Evolutionary conservation across 2,888 invertebrate species (phyloP), one percentile per base, ranked within the genome.

Genomic region (Serrognathus titanus): DNA sequence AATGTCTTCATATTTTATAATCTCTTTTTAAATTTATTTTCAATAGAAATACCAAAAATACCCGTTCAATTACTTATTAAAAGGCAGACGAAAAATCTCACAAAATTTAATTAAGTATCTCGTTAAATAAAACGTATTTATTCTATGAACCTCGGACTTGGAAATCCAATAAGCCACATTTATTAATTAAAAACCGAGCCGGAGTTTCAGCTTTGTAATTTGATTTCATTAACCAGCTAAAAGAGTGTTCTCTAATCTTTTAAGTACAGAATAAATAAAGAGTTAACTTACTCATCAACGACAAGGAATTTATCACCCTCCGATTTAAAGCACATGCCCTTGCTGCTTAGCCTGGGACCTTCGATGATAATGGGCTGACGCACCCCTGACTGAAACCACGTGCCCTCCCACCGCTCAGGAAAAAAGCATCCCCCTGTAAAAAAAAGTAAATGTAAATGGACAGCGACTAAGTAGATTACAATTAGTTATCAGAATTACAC

Each of bases 311-410:
- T 93, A 82, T 92, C 92, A 70, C 92, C 92, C 71, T 92, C 92
- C 55, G 86, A 87, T 64, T 88, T 89, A 62, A 91, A 82, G 76
- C 93, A 93, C 75, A 85, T 85, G 68, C 93, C 93, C 77, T 92
- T 92, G 79, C 88, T 92, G 75, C 91, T 91, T 67, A 92, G 85
- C 63, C 88, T 83, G 71, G 89, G 88, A 59, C 87, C 89, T 71
- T 91, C 89, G 74, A 93, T 91, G 71, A 87, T 82, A 79, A 93
- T 91, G 52, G 91, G 87, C 77, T 90, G 90, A 73, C 90, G 87
- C 69, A 92, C 90, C 59, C 93, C 93, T 59, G 92, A 92, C 78
- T 92, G 91, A 81, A 93, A 93, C 93, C 93, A 93, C 67, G 88
- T 88, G 67, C 93, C 93, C 75, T 91, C 88, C 93, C 93, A 93